Evolutionary conservation across 2,797 vertebrate genomes (phyloP), one percentile per base, ranked within the genome.

Genomic region (Molossus molossus): DNA sequence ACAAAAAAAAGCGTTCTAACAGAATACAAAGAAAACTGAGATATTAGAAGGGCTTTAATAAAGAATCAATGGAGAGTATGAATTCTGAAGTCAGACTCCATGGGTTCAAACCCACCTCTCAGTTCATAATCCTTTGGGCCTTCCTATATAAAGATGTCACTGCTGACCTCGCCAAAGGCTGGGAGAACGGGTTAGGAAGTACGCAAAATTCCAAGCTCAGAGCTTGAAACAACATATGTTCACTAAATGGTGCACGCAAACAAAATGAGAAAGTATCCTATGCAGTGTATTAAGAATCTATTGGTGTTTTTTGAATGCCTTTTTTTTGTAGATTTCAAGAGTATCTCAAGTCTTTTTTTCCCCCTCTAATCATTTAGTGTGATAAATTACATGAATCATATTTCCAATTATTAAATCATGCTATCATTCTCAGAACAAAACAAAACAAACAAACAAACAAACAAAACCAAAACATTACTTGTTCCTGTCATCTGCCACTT

Each of bases 341-440:
- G 45, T 55, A 87, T 65, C 12, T 60, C 1, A 48, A n/a, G 20
- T 50, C 50, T 91, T 94, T 27, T 27, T 79, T 79, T 88, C 57
- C n/a, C 58, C 50, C 50, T 81, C 75, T 91, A 81, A 79, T 69
- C 60, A 94, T 45, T 80, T 62, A 87, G 3, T 79, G 57, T 90
- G 45, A 84, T 48, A 87, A 53, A 84, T 62, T 72, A 53, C 64
- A 62, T 69, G 18, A 94, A 85, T 81, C 55, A 67, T 76, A 90
- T 87, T 96, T 85, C 75, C n/a, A 85, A 33, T 64, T 45, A 90
- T 2, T 94, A 29, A 96, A 76, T 72, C 48, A 73, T 29, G 37
- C 4, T 85, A 37, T 13, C 23, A 40, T 73, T 93, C 50, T 21
- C 10, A 50, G 58, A 81, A 81, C 18, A 60, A 89, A 94, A 18